A percentile compares a stretch with the other conserved stretches of the same genome.
Evolutionary conservation across 2,888 invertebrate species (phyloP).

Genomic region (Eupithecia abbreviata): DNA sequence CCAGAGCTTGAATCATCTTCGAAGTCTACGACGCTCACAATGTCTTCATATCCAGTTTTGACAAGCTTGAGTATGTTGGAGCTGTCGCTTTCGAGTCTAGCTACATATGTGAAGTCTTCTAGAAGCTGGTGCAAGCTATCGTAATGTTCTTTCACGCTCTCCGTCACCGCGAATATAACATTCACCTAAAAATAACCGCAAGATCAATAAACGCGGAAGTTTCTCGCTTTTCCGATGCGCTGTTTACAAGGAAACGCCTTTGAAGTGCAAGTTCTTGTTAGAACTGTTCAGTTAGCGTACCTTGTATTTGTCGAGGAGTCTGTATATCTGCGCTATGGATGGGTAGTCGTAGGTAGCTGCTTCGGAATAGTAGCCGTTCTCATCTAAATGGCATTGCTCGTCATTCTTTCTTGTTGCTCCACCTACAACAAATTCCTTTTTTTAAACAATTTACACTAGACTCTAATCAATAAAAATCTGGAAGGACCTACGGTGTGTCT

Average conservation of each 20-base stretch:
- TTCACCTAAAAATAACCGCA: conserved; percentile 83
- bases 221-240: neutral
- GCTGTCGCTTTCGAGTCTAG: conserved; percentile 91
- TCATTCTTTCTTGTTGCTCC: conserved; percentile 88
- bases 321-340: conserved; percentile 90
- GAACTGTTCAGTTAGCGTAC: conserved; percentile 54
- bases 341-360: conserved; percentile 90
- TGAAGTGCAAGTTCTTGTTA: conserved; percentile 9
- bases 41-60: conserved; percentile 90
- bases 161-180: conserved; percentile 94
- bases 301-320: conserved; percentile 87
- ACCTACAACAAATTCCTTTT: conserved; percentile 63
- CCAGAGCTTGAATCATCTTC: conserved; percentile 84
- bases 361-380: conserved; percentile 86
- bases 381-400: conserved; percentile 87
- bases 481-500: no score
- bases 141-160: conserved; percentile 87
- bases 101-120: conserved; percentile 89
- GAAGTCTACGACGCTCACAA: conserved; percentile 86
- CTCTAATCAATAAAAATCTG: no score
- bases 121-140: conserved; percentile 87
- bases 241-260: conserved; percentile 13
- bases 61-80: conserved; percentile 94
- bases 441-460: no score
- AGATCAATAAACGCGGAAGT: conserved; percentile 26